Base-by-base conservation (phyloP, 2,113 vertebrate genomes). In the Vidua macroura region DNA sequence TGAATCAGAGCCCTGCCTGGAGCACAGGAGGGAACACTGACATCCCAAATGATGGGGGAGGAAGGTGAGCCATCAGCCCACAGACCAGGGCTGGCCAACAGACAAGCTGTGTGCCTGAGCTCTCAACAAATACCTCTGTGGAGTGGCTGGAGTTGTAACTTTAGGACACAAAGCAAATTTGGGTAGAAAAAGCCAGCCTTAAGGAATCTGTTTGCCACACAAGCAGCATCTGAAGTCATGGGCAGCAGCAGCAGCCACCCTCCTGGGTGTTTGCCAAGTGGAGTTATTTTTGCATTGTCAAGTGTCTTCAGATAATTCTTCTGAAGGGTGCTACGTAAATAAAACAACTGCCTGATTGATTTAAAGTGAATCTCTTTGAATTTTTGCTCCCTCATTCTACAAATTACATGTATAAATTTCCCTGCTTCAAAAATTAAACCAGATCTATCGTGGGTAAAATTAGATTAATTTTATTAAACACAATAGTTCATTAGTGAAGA, bases 401-500 rank as follows among this genome's bases (percentile, higher is more conserved):
- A 93, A 94, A 92, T 89, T 82, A 66, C 73, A 48, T 52, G n/a
- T 80, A 70, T 92, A 23, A 80, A 70, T 95, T 95, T 96, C 83
- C 67, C 88, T 56, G 73, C 86, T 92, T 82, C 87, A 94, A 37
- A 97, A 94, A 96, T 86, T 56, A 86, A 91, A 95, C 41, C 89
- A 83, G 94, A 70, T 96, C 91, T 19, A 48, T 95, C 93, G 91
- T 21, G 86, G 94, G 95, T 95, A 87, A 96, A 95, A 97, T 81
- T 83, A 94, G 93, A 96, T 97, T 97, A 97, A 97, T 97, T 97
- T 97, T 92, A 96, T 93, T 96, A 84, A 89, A 86, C 93, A 96
- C 95, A 95, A 90, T 94, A 96, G 96, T 94, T 98, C 96, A 94
- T 98, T 97, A 97, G 97, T 52, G 81, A 95, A 90, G 62, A 43